Percentiles rank a stretch among this genome's conserved stretches.
These are phyloP conservation scores for Esperia sulphurella DNA, from an alignment of 2,888 invertebrate species.

Conservation along the genomic window DNA sequence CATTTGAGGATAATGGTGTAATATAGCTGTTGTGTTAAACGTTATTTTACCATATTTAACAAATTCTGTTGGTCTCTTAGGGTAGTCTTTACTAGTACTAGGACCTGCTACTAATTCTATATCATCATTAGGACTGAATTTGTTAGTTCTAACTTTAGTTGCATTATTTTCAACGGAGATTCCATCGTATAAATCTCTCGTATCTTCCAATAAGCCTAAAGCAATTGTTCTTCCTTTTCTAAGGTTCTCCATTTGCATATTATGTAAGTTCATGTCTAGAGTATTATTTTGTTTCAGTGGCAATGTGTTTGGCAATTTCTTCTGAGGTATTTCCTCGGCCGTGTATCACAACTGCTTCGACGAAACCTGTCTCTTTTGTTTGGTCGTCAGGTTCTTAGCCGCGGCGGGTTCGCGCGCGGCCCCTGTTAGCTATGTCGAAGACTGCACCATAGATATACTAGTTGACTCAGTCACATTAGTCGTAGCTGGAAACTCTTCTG, in stretches of 20 bases:
- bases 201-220: constrained; percentile 61
- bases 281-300: constrained; percentile 68
- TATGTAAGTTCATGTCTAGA: constrained; percentile 68
- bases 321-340: constrained; percentile 58
- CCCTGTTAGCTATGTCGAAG: constrained; percentile 84
- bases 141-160: constrained; percentile 29
- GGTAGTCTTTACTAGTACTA: constrained; percentile 50
- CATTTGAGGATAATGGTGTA: constrained; percentile 71
- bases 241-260: constrained; percentile 66
- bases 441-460: constrained; percentile 84
- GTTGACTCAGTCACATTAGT: constrained; percentile 84
- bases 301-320: constrained; percentile 66
- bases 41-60: constrained; percentile 71
- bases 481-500: constrained; percentile 81
- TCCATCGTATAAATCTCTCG: constrained; percentile 54
- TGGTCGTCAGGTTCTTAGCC: constrained; percentile 49
- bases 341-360: constrained; percentile 75
- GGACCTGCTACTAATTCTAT: constrained; percentile 47
- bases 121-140: constrained; percentile 30
- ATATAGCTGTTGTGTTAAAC: constrained; percentile 67
- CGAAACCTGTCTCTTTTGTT: constrained; percentile 37
- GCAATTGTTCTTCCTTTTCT: constrained; percentile 60
- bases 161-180: constrained; percentile 25
- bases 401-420: constrained; percentile 67
- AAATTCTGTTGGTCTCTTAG: constrained; percentile 52